Conservation (phyloP, 1,140 invertebrate genomes). For the Diuraphis noxia region DNA sequence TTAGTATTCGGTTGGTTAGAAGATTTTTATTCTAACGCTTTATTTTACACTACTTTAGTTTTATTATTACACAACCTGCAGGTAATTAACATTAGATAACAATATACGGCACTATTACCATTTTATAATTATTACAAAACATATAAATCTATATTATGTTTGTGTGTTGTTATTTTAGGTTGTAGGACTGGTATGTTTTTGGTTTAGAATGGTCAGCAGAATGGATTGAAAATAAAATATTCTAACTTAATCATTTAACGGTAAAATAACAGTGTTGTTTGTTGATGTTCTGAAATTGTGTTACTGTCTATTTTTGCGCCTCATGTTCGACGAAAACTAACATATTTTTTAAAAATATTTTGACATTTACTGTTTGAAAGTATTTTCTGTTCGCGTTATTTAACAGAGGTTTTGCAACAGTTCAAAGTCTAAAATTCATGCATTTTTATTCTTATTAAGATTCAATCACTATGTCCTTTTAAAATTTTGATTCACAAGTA, state of each 20-base stretch:
- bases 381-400: background rate
- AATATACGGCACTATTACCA: background rate
- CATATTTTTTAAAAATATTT: background rate
- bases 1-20: background rate
- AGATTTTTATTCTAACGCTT: background rate
- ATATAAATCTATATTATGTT: background rate
- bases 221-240: background rate
- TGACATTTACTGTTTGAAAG: background rate
- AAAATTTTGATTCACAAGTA: background rate
- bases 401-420: slow-evolving; percentile 26
- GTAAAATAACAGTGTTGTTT: background rate
- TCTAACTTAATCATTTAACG: background rate
- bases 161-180: background rate
- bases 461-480: background rate
- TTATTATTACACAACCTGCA: background rate
- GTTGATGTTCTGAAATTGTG: slow-evolving; percentile 44
- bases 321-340: slow-evolving; percentile 37
- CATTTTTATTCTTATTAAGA: background rate
- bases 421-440: background rate
- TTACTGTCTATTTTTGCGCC: slow-evolving; percentile 49
- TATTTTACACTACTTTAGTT: background rate
- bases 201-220: background rate
- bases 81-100: background rate
- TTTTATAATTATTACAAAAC: background rate
- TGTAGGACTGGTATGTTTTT: slow-evolving; percentile 30